Evolutionary conservation across 1,140 invertebrate genomes (phyloP).

Genomic region (Tetranychus cinnabarinus): DNA sequence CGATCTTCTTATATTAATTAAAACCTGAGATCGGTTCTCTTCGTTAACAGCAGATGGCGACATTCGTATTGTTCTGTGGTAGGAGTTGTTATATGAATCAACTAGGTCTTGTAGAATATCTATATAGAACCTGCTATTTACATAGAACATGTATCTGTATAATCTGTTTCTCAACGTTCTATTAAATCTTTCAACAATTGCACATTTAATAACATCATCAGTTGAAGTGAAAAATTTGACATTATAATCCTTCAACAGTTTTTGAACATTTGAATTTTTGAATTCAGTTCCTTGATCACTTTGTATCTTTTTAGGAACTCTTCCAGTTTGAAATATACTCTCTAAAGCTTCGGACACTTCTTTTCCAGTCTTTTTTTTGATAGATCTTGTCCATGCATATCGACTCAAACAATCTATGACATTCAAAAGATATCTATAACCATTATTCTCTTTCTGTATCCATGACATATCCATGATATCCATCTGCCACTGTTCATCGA

Average conservation of each 20-base stretch:
- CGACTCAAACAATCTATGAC: conserved; percentile 14
- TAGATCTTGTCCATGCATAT: conserved; percentile 12
- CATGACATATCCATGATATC: conserved; percentile 14
- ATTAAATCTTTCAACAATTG: conserved; percentile 24
- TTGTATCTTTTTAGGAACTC: conserved; percentile 4
- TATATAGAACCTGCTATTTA: conserved; percentile 21
- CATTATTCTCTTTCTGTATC: conserved; percentile 11
- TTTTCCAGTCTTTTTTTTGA: conserved; percentile 11
- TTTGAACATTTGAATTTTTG: conserved; percentile 13
- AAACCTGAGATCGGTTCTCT: no score
- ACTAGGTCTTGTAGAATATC: conserved; percentile 20
- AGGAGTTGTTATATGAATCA: conserved; percentile 22
- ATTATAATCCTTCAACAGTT: conserved; percentile 16
- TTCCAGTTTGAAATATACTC: conserved; percentile 6
- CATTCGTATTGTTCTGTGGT: conserved; percentile 21
- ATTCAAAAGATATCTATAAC: conserved; percentile 13
- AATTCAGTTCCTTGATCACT: conserved; percentile 7
- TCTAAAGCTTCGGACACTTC: conserved; percentile 8
- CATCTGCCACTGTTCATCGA: conserved; percentile 13
- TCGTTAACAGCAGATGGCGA: neutral
- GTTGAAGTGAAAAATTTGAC: conserved; percentile 22
- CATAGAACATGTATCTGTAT: conserved; percentile 22
- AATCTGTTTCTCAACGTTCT: conserved; percentile 23
- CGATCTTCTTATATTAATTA: no score
- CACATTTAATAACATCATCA: conserved; percentile 21